Base-by-base conservation (phyloP, 2,797 vertebrate species). In the Scarus forsteni region DNA sequence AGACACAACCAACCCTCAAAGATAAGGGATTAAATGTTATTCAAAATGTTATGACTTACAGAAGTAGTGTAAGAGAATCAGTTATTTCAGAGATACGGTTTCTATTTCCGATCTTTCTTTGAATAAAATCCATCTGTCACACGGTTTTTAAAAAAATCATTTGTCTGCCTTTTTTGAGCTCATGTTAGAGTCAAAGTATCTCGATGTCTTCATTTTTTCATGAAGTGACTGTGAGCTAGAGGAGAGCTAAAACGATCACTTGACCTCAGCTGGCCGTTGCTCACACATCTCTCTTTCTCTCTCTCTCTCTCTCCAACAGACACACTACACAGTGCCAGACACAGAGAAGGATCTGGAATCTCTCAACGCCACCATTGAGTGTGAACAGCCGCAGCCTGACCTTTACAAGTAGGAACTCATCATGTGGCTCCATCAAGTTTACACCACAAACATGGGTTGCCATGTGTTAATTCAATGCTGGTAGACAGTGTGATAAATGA, bases 311-410 rank as follows among this genome's bases (percentile, higher is more conserved):
- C 61, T 85, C 66, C 38, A 67, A 11, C 66, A 99, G 98, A 99
- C 96, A 53, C 96, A 99, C 90, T 98, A 96, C 42, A 97, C 97
- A 0, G 96, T 99, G 79, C 92, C 95, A 70, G 97, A 99, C 74
- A 96, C 93, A 0, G 93, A 94, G 0, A 94, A 92, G 73, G 94
- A 96, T 89, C 93, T 99, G 69, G 92, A 96, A 65, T 75, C 82
- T 76, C 95, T 99, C 87, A 94, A 58, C 0, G 97, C 97, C 90
- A 94, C 95, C 4, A 97, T 99, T 1, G 98, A 99, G 94, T 99
- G 98, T 68, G 98, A 99, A 75, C 97, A 99, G 88, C 97, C 98
- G 0, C 98, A 99, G 77, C 96, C 97, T 43, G 98, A 99, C 94
- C 97, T 99, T 89, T 99, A 99, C 94, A 99, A 97, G 98, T 99